phyloP scores from a whole-genome alignment of 2,888 invertebrate species.

The Tribolium freemani region DNA sequence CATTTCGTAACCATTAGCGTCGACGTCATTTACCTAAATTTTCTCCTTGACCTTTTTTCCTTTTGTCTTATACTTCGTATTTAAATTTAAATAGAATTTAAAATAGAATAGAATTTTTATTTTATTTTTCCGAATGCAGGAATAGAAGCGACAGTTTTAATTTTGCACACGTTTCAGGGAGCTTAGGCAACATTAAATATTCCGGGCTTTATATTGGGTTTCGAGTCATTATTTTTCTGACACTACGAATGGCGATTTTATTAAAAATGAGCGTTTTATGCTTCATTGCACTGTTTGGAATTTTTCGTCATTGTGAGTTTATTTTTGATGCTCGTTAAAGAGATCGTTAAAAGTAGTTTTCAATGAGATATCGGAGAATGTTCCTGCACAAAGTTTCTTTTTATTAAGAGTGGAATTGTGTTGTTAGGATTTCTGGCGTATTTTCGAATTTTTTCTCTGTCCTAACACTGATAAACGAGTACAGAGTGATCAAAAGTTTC shows the following conservation, averaged over 20 bases:
- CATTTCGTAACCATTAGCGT: constrained; percentile 15
- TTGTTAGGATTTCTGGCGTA: background rate
- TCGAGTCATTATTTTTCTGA: background rate
- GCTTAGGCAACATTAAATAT: background rate
- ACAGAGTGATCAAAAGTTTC: background rate
- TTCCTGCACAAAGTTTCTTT: background rate
- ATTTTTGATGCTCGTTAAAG: constrained; percentile 14
- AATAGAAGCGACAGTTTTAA: background rate
- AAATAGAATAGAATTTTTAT: background rate
- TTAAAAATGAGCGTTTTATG: constrained; percentile 6
- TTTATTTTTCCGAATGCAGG: background rate
- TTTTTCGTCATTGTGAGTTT: background rate
- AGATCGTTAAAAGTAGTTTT: constrained; percentile 17
- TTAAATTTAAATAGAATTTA: background rate
- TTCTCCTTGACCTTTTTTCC: background rate
- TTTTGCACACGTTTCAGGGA: constrained; percentile 3
- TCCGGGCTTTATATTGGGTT: background rate
- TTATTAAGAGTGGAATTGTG: background rate
- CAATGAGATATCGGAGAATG: constrained; percentile 2
- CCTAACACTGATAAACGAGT: background rate
- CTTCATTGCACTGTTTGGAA: background rate
- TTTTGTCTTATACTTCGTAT: background rate
- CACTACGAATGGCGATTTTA: constrained; percentile 1
- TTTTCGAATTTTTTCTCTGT: background rate
- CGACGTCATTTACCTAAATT: constrained; percentile 1